These are phyloP conservation scores for Basileuterus tristriatus DNA, from an alignment of 2,797 vertebrate species.

Conservation along the genomic window DNA sequence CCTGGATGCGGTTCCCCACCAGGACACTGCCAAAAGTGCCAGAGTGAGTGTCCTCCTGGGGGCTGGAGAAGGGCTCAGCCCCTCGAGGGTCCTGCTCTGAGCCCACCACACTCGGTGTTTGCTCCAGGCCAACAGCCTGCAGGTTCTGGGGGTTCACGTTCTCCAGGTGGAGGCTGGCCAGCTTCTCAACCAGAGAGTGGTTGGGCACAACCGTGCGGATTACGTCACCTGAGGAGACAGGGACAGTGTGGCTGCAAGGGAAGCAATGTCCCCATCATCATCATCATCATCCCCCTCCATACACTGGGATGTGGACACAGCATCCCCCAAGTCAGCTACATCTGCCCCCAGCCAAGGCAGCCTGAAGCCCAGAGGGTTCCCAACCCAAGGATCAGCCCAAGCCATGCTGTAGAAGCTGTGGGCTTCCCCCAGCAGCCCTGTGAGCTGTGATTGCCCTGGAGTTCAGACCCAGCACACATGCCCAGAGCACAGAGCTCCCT, in stretches of 20 bases:
- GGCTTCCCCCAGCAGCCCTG: not conserved
- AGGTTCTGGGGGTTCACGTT: constrained; percentile 78
- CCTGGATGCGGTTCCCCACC: constrained; percentile 97
- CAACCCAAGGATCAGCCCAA: not conserved
- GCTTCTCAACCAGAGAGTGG: constrained; percentile 86
- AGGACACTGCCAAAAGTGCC: constrained; percentile 95
- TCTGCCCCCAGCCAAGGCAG: not conserved
- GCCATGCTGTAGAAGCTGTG: not conserved
- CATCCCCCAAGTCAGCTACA: not conserved
- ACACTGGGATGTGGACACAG: not conserved
- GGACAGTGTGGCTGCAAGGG: not conserved
- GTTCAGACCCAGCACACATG: accelerated
- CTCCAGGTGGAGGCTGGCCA: constrained; percentile 87
- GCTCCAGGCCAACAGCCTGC: constrained; percentile 17
- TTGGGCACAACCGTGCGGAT: constrained; percentile 89
- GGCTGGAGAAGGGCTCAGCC: constrained; percentile 69
- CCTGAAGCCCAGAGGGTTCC: not conserved
- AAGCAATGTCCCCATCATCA: not conserved
- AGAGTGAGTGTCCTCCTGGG: constrained; percentile 78
- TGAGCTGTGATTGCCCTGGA: not conserved
- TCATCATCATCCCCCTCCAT: not conserved
- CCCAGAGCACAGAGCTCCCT: not conserved
- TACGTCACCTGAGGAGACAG: constrained; percentile 81
- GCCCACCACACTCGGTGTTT: not conserved
- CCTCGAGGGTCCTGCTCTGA: constrained; percentile 57